phyloP scores from a whole-genome alignment of 2,888 invertebrate genomes.

The Athalia cordata region DNA sequence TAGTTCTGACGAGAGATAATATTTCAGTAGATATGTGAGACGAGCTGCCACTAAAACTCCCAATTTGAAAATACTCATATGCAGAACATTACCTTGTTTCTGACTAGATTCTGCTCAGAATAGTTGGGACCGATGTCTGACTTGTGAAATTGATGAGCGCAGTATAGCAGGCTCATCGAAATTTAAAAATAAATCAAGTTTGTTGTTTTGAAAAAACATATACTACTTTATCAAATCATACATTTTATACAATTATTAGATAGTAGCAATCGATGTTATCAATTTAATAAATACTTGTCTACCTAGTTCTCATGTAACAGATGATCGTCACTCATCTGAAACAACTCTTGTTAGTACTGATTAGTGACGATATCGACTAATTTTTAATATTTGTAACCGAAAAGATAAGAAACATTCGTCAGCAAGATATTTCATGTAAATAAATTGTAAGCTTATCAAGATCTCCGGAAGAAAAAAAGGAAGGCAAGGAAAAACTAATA shows the following conservation, averaged over 20 bases:
- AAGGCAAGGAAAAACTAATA: neutral
- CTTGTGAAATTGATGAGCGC: too few relatives aligned
- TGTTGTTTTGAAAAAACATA: neutral
- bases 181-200: slow-evolving; percentile 7
- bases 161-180: neutral
- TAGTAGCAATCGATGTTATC: neutral
- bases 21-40: neutral
- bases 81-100: neutral
- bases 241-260: slow-evolving; percentile 16
- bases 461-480: slow-evolving; percentile 3
- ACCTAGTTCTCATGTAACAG: neutral
- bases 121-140: too few relatives aligned
- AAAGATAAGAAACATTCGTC: neutral
- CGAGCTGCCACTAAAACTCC: neutral
- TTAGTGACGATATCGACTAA: neutral
- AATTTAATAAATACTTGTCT: slow-evolving; percentile 15
- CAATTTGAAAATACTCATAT: neutral
- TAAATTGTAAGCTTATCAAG: neutral
- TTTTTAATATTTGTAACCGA: neutral
- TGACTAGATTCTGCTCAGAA: neutral
- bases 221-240: slow-evolving; percentile 25
- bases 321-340: neutral
- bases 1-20: neutral
- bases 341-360: neutral
- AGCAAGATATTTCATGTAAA: slow-evolving; percentile 26